Evolutionary conservation across 2,113 vertebrate genomes (phyloP).

Genomic region (Tylochromis polylepis): DNA sequence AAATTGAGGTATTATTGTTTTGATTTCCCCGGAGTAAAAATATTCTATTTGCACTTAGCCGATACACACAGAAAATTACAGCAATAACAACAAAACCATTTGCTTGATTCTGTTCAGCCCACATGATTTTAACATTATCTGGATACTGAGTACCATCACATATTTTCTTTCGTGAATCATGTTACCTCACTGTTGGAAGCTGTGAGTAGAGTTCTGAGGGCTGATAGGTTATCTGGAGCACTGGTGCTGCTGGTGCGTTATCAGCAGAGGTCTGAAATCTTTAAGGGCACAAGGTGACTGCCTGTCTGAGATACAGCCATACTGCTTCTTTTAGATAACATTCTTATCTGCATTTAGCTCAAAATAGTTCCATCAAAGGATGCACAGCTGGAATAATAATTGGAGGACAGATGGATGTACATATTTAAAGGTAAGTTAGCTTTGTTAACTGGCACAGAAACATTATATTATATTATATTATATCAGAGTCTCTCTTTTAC

Average conservation of each 20-base stretch:
- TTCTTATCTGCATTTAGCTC: slow-evolving; percentile 45
- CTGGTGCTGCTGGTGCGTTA: slow-evolving; percentile 34
- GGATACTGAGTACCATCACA: neutral
- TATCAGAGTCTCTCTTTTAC: neutral
- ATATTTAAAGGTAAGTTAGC: neutral
- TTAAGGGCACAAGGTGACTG: slow-evolving; percentile 43
- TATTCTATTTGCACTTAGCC: neutral
- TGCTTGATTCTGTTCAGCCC: neutral
- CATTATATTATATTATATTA: neutral
- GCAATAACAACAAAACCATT: neutral
- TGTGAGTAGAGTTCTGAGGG: neutral
- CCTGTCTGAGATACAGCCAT: slow-evolving; percentile 15
- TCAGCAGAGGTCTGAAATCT: slow-evolving; percentile 43
- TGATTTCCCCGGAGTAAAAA: neutral
- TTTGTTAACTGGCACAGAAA: neutral
- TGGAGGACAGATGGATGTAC: neutral
- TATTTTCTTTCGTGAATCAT: neutral
- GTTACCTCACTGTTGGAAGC: neutral
- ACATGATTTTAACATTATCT: neutral
- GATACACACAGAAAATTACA: neutral
- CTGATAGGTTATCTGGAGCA: slow-evolving; percentile 51
- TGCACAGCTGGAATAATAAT: neutral
- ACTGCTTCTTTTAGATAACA: slow-evolving; percentile 52
- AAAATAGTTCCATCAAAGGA: slow-evolving; percentile 38
- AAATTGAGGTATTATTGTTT: neutral